These are phyloP conservation scores for Elysia chlorotica DNA, from an alignment of 1,140 invertebrate genomes.

Conservation along the genomic window DNA sequence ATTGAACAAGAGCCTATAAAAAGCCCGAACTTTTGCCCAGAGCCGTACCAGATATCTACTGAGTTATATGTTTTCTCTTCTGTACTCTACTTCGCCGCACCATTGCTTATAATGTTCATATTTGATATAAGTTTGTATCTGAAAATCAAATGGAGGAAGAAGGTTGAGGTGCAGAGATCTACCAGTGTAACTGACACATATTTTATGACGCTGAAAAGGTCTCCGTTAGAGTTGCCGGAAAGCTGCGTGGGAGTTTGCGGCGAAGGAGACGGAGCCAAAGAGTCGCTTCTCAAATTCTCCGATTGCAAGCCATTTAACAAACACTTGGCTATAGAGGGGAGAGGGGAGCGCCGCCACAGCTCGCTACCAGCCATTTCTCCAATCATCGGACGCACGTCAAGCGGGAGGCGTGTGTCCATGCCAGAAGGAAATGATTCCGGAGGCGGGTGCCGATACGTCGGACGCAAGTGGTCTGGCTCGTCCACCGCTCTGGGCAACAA, in stretches of 20 bases:
- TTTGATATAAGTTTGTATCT: conserved; percentile 14
- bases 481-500: not conserved
- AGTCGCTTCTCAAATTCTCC: conserved; percentile 1
- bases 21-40: no score
- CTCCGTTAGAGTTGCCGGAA: conserved; percentile 3
- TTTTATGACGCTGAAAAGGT: conserved; percentile 22
- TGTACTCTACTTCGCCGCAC: not conserved
- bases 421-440: conserved; percentile 8
- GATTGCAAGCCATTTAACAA: conserved; percentile 16
- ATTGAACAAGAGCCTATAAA: no score
- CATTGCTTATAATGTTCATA: not conserved
- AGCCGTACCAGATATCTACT: conserved; percentile 1
- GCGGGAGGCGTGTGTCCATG: conserved; percentile 18
- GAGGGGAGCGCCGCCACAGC: conserved; percentile 18
- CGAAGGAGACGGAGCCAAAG: conserved; percentile 2
- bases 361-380: conserved; percentile 16
- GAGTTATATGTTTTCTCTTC: conserved; percentile 13
- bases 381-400: conserved; percentile 15
- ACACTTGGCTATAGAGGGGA: conserved; percentile 4
- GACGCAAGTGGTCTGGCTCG: conserved; percentile 20
- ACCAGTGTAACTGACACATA: conserved; percentile 23
- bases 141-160: conserved; percentile 20
- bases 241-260: not conserved
- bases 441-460: conserved; percentile 18
- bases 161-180: conserved; percentile 20